Evolutionary conservation across 1,140 invertebrate species (phyloP).

Genomic region (Panulirus ornatus): DNA sequence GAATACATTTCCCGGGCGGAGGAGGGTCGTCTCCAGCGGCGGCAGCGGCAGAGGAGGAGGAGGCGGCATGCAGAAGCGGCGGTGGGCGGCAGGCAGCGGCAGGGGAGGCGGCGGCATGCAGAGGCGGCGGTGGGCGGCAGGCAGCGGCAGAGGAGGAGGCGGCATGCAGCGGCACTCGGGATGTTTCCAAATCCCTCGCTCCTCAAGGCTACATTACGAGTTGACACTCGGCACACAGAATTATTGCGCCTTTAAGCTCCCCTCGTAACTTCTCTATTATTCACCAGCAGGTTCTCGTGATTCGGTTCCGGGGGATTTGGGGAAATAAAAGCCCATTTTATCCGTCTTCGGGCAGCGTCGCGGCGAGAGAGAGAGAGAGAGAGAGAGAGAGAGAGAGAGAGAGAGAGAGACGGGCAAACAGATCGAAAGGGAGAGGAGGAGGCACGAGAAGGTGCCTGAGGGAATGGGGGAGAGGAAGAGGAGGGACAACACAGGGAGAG

Average conservation of each 20-base stretch:
- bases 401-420: not conserved
- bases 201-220: constrained; percentile 5
- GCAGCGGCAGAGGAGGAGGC: no score
- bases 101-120: no score
- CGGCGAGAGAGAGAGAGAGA: not conserved
- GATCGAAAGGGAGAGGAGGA: not conserved
- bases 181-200: not conserved
- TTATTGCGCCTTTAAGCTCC: not conserved
- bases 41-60: not conserved
- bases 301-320: not conserved
- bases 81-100: no score
- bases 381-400: not conserved
- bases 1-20: not conserved
- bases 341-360: not conserved
- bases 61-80: no score
- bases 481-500: not conserved
- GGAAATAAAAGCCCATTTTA: constrained; percentile 6
- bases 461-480: not conserved
- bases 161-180: not conserved
- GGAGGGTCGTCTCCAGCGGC: not conserved
- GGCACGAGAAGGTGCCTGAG: no score
- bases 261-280: constrained; percentile 9
- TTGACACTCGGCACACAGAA: constrained; percentile 8
- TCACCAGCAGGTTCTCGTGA: not conserved
- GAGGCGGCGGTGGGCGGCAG: no score